Evolutionary conservation across 1,140 invertebrate species (phyloP), one percentile per base, ranked within the genome.

Genomic region (Drosophila mojavensis): DNA sequence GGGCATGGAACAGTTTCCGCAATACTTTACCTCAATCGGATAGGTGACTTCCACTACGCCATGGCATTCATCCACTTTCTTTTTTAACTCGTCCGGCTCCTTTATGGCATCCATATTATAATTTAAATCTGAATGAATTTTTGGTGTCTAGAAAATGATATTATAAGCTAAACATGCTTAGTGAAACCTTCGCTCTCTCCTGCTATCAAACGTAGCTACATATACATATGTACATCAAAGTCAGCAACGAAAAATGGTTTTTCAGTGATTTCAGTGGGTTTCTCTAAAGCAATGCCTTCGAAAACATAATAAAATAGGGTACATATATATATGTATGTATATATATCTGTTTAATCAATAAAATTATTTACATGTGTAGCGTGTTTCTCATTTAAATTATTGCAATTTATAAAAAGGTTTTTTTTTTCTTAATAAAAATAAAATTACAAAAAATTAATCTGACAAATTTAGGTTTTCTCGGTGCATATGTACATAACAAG

Each of bases 1-100:
- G 5, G 97, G 97, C 94, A 98, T 96, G 28, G 96, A 95, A 93
- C 97, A 98, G 93, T 98, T 98, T 76, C 97, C 98, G 93, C 98
- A 99, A 93, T 99, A 99, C 53, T 95, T 92, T 20, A 99, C 96
- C 91, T 94, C 95, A 65, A 98, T 89, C 15, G 98, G 98, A 93
- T 98, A 98, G 60, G 88, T 93, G 39, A 95, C 88, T 30, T 93
- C 76, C 5, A 20, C 1, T 50, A 9, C 10, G 3, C 13, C 36
- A 7, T 28, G 26, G 20, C 11, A 15, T 15, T 54, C 51, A 7
- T 9, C 28, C 13, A 33, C 13, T 10, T 53, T n/a, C 24, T 4
- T 30, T 30, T 33, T 24, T 10, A 6, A 11, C 11, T 10, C 5
- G 4, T 4, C 48, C 4, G 45, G 13, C 1, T 67, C 39, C 5